Percentiles rank a stretch among this genome's conserved stretches.
Conservation (phyloP, 2,113 vertebrate species). For the Steatornis caripensis region DNA sequence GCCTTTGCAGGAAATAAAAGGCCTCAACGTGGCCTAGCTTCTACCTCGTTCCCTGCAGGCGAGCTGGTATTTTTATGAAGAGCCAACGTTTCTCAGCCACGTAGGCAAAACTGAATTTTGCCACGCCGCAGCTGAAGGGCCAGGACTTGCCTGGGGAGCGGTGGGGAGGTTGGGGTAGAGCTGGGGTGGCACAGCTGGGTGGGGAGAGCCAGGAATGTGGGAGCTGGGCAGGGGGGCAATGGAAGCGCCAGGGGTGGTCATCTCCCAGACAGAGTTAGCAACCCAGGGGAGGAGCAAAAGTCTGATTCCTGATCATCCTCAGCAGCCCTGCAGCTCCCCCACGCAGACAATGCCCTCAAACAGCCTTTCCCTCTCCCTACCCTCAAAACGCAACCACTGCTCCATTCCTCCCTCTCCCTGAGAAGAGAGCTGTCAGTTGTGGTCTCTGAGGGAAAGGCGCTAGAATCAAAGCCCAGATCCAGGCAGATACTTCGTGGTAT, state of each 20-base stretch:
- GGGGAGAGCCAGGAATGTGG: neutral
- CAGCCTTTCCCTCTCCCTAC: neutral
- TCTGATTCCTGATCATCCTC: neutral
- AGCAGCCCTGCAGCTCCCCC: neutral
- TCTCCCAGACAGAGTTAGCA: neutral
- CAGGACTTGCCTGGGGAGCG: neutral
- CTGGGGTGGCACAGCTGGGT: neutral
- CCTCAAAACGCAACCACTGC: neutral
- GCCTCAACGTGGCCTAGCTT: neutral
- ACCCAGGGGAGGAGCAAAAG: neutral
- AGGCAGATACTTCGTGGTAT: neutral
- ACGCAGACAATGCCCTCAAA: neutral
- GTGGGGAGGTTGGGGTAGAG: neutral
- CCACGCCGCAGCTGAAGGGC: neutral
- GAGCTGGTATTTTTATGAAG: neutral
- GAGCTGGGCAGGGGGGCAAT: neutral
- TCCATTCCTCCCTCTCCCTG: slow-evolving; percentile 1
- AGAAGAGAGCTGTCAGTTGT: slow-evolving; percentile 34
- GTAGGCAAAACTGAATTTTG: neutral
- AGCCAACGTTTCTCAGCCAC: neutral
- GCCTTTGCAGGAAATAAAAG: neutral
- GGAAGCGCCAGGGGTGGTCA: neutral
- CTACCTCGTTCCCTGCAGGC: neutral
- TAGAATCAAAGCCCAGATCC: slow-evolving; percentile 36
- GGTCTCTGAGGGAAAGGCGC: slow-evolving; percentile 28